Conservation (phyloP, 1,140 invertebrate species). For the Cotesia typhae region DNA sequence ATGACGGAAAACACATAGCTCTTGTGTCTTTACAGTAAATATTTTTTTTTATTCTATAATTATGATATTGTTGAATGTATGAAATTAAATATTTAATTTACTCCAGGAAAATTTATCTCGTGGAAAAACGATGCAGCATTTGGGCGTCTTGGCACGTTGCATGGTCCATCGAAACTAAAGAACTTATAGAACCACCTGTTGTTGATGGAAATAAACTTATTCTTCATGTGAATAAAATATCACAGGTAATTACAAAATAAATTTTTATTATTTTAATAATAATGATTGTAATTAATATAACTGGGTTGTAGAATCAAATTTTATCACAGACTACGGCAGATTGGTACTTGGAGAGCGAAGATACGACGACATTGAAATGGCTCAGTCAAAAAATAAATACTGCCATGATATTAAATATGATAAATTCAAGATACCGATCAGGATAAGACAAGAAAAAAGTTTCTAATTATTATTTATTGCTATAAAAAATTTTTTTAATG, state of each 20-base stretch:
- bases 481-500: conserved; percentile 29
- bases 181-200: conserved; percentile 76
- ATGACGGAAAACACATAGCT: conserved; percentile 64
- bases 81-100: conserved; percentile 25
- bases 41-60: conserved; percentile 23
- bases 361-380: conserved; percentile 73
- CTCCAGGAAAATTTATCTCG: conserved; percentile 77
- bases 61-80: conserved; percentile 29
- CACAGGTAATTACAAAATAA: conserved; percentile 27
- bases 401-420: conserved; percentile 75
- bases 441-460: conserved; percentile 39
- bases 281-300: background rate
- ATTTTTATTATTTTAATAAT: conserved; percentile 20
- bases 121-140: conserved; percentile 73
- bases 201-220: conserved; percentile 73
- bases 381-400: conserved; percentile 77
- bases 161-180: conserved; percentile 78
- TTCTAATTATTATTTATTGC: conserved; percentile 41
- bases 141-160: conserved; percentile 81
- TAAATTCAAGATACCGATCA: conserved; percentile 44
- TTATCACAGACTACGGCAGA: conserved; percentile 69
- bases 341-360: conserved; percentile 72
- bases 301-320: conserved; percentile 66
- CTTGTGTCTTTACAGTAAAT: conserved; percentile 66
- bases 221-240: conserved; percentile 78